Evolutionary conservation across 2,797 vertebrate genomes (phyloP), one percentile per base, ranked within the genome.

Genomic region (Amblyopsis hoosieri): DNA sequence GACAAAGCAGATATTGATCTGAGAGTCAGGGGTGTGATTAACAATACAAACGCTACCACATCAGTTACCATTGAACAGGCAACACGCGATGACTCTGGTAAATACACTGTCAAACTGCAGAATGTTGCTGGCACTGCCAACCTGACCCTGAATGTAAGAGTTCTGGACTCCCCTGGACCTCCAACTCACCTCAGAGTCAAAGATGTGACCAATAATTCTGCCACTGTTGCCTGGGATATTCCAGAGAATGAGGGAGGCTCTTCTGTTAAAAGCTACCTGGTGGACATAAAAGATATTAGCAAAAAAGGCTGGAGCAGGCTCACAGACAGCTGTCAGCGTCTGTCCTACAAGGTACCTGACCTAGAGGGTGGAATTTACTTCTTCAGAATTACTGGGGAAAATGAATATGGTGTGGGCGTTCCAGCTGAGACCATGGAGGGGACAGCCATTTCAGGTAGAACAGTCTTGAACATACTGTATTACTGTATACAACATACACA

Each of bases 221-320:
- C 92, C 71, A 93, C 95, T 13, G 74, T 99, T 56, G 92, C 93
- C 64, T 99, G 98, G 98, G 97, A 98, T 85, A 94, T 94, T 69
- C 97, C 98, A 81, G 97, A 99, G 72, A 99, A 97, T 60, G 98
- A 99, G 73, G 98, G 97, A 58, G 97, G 98, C 58, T 95, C 93
- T 64, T 86, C 94, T 31, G 97, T 99, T 33, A 97, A 95, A 81
- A 96, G 95, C 77, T 99, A 99, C 66, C 85, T 93, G 53, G 93
- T 99, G 85, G 97, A 99, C 88, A 94, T 98, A 76, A 90, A 95
- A 45, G 97, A 99, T 84, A 95, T 97, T 77, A 98, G 94, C 84
- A 96, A 95, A 83, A 96, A 93, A 82, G 96, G 97, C 0, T 99
- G 98, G 98, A 96, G 94, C 52, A 95, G 92, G 62, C 90, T 99